Evolutionary conservation across 2,113 vertebrate genomes (phyloP), one percentile per base, ranked within the genome.

Genomic region (Hydropotes inermis): DNA sequence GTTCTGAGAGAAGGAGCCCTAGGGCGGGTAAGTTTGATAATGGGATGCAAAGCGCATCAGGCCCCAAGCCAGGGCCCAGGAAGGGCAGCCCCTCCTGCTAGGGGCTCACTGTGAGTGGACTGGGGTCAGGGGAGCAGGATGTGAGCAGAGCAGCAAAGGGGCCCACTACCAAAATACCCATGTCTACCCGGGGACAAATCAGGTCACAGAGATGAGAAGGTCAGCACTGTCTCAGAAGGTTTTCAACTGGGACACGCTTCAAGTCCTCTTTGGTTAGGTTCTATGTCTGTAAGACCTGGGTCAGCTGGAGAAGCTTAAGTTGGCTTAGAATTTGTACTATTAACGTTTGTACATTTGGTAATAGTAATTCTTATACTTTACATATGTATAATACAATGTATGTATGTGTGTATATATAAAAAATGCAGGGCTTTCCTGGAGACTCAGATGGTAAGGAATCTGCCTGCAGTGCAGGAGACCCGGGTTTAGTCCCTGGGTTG

Each of bases 291-390:
- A 67, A 85, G 16, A 94, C 64, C 57, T 43, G 54, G 36, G 23
- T 67, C 15, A 67, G 12, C 36, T 93, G 36, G 81, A 60, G 58
- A 88, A 70, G 76, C 12, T 93, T 90, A 67, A 25, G 14, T 21
- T 64, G 43, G 45, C 12, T 70, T 96, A 64, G 33, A 91, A 91
- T 76, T 57, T 84, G 89, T 93, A 74, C 12, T 45, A 45, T 76
- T 43, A 76, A 76, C 25, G 43, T 50, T 83, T 79, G 25, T 74
- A 17, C 39, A 64, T 39, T 94, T 95, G 78, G 15, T 39, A 90
- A 88, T 30, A 74, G 45, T 89, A 70, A 93, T 95, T 91, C 23
- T 79, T 96, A 58, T 45, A 94, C 27, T 95, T 93, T 6, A 78
- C 9, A 93, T 70, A 74, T 86, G 16, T 54, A 79, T 45, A 91